A percentile compares a stretch with the other conserved stretches of the same genome.
These are phyloP conservation scores for Macrochelys suwanniensis DNA, from an alignment of 2,797 vertebrate genomes.

Conservation along the genomic window DNA sequence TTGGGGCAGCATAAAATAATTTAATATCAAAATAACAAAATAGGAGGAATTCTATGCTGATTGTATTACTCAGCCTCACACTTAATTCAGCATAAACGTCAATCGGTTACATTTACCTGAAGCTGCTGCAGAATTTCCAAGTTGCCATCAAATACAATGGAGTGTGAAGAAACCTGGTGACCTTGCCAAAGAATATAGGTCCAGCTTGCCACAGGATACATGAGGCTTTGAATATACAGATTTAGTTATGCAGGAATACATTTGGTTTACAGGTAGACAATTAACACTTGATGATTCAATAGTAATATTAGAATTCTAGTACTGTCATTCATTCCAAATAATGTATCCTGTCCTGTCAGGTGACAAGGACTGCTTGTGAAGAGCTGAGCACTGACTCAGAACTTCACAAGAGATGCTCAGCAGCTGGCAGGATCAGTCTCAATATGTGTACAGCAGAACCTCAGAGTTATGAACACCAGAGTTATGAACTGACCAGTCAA, in stretches of 20 bases:
- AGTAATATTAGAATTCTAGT: neutral
- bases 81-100: constrained; percentile 31
- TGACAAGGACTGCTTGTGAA: neutral
- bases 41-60: neutral
- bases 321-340: constrained; percentile 41
- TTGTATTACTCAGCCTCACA: neutral
- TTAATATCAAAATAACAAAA: constrained; percentile 54
- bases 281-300: neutral
- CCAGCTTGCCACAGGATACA: constrained; percentile 40
- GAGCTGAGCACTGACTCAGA: neutral
- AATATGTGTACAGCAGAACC: neutral
- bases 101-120: constrained; percentile 66
- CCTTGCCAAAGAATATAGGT: constrained; percentile 52
- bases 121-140: constrained; percentile 30
- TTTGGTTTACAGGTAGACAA: constrained; percentile 41
- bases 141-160: neutral
- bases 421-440: constrained; percentile 5
- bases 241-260: constrained; percentile 33
- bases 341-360: constrained; percentile 15
- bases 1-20: constrained; percentile 22
- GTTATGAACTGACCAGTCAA: too few relatives aligned
- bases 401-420: constrained; percentile 2
- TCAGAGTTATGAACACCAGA: too few relatives aligned
- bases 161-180: constrained; percentile 41
- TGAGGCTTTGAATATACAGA: neutral